These are phyloP conservation scores for Trichonephila inaurata DNA, from an alignment of 1,140 invertebrate genomes.

Conservation along the genomic window DNA sequence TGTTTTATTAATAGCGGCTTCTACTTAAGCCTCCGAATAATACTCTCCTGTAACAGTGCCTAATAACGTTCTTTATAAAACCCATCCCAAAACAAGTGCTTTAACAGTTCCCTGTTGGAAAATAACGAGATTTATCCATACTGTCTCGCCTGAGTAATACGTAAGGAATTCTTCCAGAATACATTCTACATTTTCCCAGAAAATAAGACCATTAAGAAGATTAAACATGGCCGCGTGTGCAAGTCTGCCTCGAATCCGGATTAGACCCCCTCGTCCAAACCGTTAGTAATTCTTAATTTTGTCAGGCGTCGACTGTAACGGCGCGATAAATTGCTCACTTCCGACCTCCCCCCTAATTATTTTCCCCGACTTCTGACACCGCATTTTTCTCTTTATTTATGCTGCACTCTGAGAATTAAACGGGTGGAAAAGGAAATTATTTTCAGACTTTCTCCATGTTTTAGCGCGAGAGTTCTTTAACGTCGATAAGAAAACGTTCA, in stretches of 20 bases:
- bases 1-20: no score
- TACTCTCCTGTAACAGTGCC: no score
- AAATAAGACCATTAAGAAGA: conserved; percentile 37
- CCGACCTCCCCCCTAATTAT: conserved; percentile 37
- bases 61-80: no score
- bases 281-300: conserved; percentile 53
- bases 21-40: no score
- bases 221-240: neutral
- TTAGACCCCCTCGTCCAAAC: neutral
- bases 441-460: neutral
- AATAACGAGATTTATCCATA: neutral
- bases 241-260: neutral
- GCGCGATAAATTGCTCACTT: conserved; percentile 32
- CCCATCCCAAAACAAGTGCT: neutral
- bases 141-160: conserved; percentile 7
- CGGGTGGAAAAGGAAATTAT: neutral
- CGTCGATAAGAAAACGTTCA: no score
- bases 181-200: conserved; percentile 5
- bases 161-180: neutral
- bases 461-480: neutral
- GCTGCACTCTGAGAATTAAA: conserved; percentile 2
- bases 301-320: conserved; percentile 39
- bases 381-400: neutral
- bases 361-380: neutral
- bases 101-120: neutral